These are phyloP conservation scores for Hydra vulgaris DNA, from an alignment of 30 jellyfish, hydroid and myxozoan genomes.

Conservation along the genomic window DNA sequence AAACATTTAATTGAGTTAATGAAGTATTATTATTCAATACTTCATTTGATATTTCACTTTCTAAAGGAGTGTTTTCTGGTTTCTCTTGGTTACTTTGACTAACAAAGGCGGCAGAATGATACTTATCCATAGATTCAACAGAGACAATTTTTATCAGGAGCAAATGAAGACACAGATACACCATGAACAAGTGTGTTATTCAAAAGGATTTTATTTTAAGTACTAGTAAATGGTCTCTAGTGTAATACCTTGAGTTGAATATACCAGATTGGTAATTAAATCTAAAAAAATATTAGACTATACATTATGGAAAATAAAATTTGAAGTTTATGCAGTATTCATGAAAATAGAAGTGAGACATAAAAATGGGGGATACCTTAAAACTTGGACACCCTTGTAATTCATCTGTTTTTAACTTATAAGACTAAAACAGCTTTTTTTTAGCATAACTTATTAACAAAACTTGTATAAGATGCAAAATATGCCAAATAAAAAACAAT, in stretches of 20 bases:
- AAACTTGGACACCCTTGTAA: too few relatives aligned
- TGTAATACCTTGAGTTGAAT: constrained; percentile 20
- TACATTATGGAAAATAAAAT: too few relatives aligned
- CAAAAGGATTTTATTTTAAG: background rate
- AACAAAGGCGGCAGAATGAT: background rate
- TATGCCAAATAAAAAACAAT: too few relatives aligned
- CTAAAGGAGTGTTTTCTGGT: background rate
- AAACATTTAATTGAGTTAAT: background rate
- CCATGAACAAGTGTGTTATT: constrained; percentile 5
- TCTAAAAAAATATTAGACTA: constrained; percentile 24
- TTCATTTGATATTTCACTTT: background rate
- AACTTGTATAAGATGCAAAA: too few relatives aligned
- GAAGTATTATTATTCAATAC: background rate
- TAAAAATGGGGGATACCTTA: too few relatives aligned
- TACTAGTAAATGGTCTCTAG: constrained; percentile 3
- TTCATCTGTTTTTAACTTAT: too few relatives aligned
- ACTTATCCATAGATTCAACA: background rate
- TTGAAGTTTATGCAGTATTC: too few relatives aligned
- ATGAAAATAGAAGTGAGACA: too few relatives aligned
- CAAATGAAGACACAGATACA: background rate
- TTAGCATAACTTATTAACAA: too few relatives aligned
- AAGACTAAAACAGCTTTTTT: too few relatives aligned
- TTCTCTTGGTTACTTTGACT: background rate
- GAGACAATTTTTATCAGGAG: background rate
- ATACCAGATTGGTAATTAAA: background rate